Evolutionary conservation across 2,888 invertebrate species (phyloP), one percentile per base, ranked within the genome.

Genomic region (Lagria hirta): DNA sequence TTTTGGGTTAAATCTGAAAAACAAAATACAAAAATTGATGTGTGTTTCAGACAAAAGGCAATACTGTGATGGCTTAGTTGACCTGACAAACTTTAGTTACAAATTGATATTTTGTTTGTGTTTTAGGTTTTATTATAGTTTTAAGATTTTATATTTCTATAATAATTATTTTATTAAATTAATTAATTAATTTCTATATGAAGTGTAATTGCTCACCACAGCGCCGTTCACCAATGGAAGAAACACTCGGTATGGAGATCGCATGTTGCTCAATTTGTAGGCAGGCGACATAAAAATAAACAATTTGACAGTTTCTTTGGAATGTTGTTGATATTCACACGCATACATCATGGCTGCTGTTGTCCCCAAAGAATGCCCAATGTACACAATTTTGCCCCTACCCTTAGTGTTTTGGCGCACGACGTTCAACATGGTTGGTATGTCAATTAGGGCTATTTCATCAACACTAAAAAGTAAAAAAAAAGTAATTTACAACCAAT

Each of bases 301-400:
- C 0, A 77, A 65, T 7, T 75, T 64, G 3, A 81, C 52, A 44
- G 75, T 76, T 3, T 71, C 66, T 16, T 55, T 54, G 20, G 81
- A 79, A 55, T 77, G 75, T 51, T 80, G 75, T 0, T 81, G 80
- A 41, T 68, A 68, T 48, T 73, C 70, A 0, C 77, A 71, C 58
- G 77, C 68, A 72, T 77, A 79, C 43, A 78, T 75, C 65, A 80
- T 75, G 53, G 76, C 77, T 3, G 71, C 74, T 15, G 78, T 76
- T 3, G 76, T 73, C 1, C 81, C 82, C 72, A 82, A 74, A 1
- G 81, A 81, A 64, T 80, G 79, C 1, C 80, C 81, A 11, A 81
- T 60, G 69, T 75, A 81, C 49, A 78, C 63, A 6, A 63, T 61
- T 51, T 65, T 64, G 4, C 59, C 61, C 38, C 53, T 58, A 34